Evolutionary conservation across 1,140 invertebrate genomes (phyloP), one percentile per base, ranked within the genome.

Genomic region (Drosophila sp.): DNA sequence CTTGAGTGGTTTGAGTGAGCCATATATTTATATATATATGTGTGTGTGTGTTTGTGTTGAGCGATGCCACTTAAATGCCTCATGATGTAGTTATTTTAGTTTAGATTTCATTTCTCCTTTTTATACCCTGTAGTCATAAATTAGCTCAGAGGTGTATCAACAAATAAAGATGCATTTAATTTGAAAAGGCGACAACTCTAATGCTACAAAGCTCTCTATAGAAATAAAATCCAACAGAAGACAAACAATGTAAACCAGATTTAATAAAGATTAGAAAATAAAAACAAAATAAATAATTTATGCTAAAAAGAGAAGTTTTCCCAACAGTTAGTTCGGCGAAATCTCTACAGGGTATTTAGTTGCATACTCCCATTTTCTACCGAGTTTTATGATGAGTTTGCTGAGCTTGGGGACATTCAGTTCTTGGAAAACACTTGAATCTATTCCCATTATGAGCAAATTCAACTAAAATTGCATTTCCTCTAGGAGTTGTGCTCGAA

Each of bases 1-100:
- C n/a, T n/a, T 41, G 45, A n/a, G 21, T 9, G 27, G 36, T 41
- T 36, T 36, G 48, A 46, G 40, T 50, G 38, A 41, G 67, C 6
- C 43, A 46, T 32, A 2, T 27, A 2, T 27, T 5, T 29, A 0
- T 29, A 40, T 53, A 29, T 48, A 25, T 46, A 58, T 11, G 57
- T 34, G 43, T 27, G 36, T 45, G 45, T 29, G 45, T 53, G 40
- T 48, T 38, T 53, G 62, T n/a, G 61, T 18, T 34, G 14, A 62
- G 51, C 50, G 41, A 46, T 75, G 63, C 82, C 81, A 87, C 82
- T 86, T 86, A 87, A 86, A 86, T 86, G 81, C 71, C 72, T 71
- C 67, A 70, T 59, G 64, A 69, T 73, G 72, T 87, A 72, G 80
- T 82, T n/a, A n/a, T n/a, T 76, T 75, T 77, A 84, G 80, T 76